Percentiles rank a stretch among this genome's conserved stretches.
These are phyloP conservation scores for Numida meleagris DNA, from an alignment of 2,113 vertebrate species.

Conservation along the genomic window DNA sequence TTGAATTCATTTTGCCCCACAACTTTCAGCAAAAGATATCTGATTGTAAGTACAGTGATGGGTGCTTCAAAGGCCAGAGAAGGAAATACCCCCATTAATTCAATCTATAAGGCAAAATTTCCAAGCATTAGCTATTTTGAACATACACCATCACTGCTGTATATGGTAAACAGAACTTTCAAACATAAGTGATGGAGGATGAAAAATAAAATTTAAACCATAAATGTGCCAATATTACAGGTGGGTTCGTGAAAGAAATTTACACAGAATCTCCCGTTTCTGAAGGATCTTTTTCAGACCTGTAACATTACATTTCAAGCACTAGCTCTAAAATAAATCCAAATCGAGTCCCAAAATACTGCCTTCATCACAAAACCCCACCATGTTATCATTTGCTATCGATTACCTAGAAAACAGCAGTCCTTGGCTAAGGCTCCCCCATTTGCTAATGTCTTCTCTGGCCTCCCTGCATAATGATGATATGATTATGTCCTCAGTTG, in stretches of 20 bases:
- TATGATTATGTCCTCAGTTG: background rate
- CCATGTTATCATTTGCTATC: background rate
- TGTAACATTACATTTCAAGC: background rate
- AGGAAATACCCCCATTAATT: background rate
- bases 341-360: background rate
- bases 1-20: background rate
- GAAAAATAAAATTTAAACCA: constrained; percentile 10
- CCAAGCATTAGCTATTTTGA: background rate
- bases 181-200: background rate
- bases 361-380: background rate
- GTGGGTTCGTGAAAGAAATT: background rate
- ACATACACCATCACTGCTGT: background rate
- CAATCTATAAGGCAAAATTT: background rate
- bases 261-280: background rate
- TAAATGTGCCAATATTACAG: background rate
- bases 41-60: background rate
- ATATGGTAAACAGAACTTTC: background rate
- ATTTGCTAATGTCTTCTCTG: background rate
- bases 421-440: background rate
- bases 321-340: background rate
- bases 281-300: background rate
- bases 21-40: background rate
- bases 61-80: background rate
- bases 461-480: background rate
- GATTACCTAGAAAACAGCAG: background rate